phyloP scores from a whole-genome alignment of 2,797 vertebrate species.

The Rhabdophis nuchalis region DNA sequence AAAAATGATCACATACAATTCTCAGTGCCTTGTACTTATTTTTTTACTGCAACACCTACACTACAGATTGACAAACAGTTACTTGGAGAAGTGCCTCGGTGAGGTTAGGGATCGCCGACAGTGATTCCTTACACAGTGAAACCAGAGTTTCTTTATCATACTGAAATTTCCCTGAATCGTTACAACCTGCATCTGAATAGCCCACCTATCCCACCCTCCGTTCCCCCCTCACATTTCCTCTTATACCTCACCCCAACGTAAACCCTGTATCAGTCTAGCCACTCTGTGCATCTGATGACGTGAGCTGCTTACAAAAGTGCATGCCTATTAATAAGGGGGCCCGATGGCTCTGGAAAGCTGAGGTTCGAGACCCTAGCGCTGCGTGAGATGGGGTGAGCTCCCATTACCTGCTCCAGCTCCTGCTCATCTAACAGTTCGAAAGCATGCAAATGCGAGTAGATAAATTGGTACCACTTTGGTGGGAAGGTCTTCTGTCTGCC shows the following conservation, averaged over 20 bases:
- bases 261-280: background rate
- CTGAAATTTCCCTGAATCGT: background rate
- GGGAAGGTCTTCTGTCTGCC: background rate
- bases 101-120: background rate
- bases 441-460: background rate
- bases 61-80: background rate
- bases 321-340: background rate
- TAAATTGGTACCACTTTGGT: background rate
- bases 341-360: background rate
- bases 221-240: background rate
- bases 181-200: background rate
- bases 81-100: background rate
- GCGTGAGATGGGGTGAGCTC: background rate
- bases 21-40: background rate
- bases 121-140: background rate
- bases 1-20: background rate
- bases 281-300: background rate
- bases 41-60: background rate
- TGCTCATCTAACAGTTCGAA: background rate
- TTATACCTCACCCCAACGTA: background rate
- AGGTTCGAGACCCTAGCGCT: background rate
- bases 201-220: background rate
- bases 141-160: background rate
- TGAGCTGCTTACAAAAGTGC: background rate
- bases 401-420: background rate